Conservation (phyloP, 2,113 vertebrate genomes). For the Urocynchramus pylzowi region DNA sequence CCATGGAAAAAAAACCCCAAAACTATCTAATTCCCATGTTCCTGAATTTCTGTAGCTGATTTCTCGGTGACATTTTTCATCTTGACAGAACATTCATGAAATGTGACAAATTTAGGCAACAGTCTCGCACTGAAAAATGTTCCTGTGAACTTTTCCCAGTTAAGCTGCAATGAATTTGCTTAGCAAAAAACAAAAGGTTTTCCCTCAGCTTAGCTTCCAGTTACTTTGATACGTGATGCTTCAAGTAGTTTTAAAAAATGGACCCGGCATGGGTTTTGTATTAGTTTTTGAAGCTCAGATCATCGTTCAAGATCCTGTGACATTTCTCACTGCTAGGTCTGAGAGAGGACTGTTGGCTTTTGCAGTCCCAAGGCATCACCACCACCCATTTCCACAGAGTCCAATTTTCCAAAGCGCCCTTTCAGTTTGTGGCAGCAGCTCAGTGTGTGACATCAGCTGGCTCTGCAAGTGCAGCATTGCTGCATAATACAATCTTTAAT, state of each 20-base stretch:
- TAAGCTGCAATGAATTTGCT: conserved; percentile 57
- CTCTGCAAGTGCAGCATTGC: background rate
- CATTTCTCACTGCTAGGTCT: conserved; percentile 5
- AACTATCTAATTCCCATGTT: background rate
- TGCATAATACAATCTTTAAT: background rate
- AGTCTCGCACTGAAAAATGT: conserved; percentile 46
- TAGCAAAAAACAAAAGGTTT: conserved; percentile 54
- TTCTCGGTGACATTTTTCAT: conserved; percentile 53
- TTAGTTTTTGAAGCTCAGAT: conserved; percentile 29
- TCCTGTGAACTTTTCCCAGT: conserved; percentile 24
- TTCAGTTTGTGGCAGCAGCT: background rate
- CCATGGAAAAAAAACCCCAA: background rate
- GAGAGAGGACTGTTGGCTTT: background rate
- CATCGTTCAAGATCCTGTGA: conserved; percentile 10
- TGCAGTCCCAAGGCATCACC: background rate
- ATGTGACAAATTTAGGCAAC: conserved; percentile 37
- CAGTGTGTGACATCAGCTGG: background rate
- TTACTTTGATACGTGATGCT: conserved; percentile 58
- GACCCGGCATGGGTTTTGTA: background rate
- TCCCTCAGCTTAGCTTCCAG: conserved; percentile 29
- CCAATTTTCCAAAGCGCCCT: background rate
- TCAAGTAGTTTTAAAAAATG: conserved; percentile 49
- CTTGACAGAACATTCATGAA: conserved; percentile 52
- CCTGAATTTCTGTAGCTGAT: conserved; percentile 33
- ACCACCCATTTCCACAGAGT: background rate